phyloP scores from a whole-genome alignment of 2,888 invertebrate genomes.

The Drosophila ochracea region DNA sequence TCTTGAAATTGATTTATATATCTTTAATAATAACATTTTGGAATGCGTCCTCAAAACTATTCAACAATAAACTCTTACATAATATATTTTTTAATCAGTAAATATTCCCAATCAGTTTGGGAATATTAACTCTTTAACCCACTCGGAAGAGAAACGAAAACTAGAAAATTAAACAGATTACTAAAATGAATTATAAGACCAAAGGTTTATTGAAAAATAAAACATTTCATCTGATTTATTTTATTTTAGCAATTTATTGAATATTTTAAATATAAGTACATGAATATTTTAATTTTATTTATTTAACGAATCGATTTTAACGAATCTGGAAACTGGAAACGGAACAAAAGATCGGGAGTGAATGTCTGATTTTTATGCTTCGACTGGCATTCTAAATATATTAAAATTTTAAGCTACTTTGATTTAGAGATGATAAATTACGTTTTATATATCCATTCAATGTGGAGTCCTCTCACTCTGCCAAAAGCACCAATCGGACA shows the following conservation, averaged over 20 bases:
- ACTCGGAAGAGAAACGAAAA: not conserved
- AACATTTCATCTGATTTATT: not conserved
- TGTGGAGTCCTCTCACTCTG: conserved; percentile 29
- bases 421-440: conserved; percentile 27
- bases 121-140: not conserved
- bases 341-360: not conserved
- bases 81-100: not conserved
- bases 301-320: not conserved
- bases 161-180: not conserved
- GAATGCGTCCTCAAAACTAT: not conserved
- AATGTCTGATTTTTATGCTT: not conserved
- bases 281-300: not conserved
- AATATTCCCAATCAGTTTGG: not conserved
- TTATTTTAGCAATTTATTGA: not conserved
- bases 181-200: not conserved
- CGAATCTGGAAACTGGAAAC: not conserved
- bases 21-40: not conserved
- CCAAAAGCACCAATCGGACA: conserved; percentile 23
- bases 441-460: conserved; percentile 10
- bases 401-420: conserved; percentile 8
- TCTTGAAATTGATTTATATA: not conserved
- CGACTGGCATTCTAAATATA: conserved; percentile 29
- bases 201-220: not conserved
- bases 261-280: not conserved
- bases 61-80: not conserved